phyloP scores from a whole-genome alignment of 1,140 invertebrate species.

The Grapholita molesta region DNA sequence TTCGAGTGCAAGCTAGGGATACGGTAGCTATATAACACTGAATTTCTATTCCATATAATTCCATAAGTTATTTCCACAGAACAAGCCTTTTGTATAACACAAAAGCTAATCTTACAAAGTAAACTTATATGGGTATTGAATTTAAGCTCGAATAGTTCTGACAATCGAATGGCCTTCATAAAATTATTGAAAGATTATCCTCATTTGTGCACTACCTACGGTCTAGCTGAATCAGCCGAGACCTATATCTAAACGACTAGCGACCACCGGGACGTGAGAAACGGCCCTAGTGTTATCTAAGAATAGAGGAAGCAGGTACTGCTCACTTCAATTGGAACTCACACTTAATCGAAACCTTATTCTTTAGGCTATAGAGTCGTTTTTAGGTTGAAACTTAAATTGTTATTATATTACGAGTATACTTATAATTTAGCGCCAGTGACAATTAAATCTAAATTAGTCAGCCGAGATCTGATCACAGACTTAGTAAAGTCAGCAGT shows the following conservation, averaged over 20 bases:
- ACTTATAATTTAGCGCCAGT: not conserved
- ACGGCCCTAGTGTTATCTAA: not conserved
- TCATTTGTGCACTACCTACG: not conserved
- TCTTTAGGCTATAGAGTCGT: not conserved
- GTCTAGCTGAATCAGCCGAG: not conserved
- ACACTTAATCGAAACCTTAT: not conserved
- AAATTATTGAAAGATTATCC: not conserved
- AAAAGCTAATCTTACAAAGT: not conserved
- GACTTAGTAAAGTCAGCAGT: not conserved
- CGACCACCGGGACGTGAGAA: slow-evolving; percentile 1
- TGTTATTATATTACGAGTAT: not conserved
- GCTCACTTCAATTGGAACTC: not conserved
- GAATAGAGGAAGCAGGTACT: not conserved
- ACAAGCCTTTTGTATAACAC: not conserved
- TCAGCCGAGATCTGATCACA: not conserved
- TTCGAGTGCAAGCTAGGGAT: too few species aligned
- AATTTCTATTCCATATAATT: not conserved
- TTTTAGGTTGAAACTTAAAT: not conserved
- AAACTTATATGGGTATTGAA: too few species aligned
- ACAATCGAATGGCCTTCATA: not conserved
- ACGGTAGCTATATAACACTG: too few species aligned
- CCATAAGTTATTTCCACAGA: not conserved
- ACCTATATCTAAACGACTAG: not conserved
- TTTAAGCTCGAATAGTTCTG: too few species aligned
- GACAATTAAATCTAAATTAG: not conserved